Evolutionary conservation across 2,113 vertebrate species (phyloP).

Genomic region (Vidua chalybeata): DNA sequence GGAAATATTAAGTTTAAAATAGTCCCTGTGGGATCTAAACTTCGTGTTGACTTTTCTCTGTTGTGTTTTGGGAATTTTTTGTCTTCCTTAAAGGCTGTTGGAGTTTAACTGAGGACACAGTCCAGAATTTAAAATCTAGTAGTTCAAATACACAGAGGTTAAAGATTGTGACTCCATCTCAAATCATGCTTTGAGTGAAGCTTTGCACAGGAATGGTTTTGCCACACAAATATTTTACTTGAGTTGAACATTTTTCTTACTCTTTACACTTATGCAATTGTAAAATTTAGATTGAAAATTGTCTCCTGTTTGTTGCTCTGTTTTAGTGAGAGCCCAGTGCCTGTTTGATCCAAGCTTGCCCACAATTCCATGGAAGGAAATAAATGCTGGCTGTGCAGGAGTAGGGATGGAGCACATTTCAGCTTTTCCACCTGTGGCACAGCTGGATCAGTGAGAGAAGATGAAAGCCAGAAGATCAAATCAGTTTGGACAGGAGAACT

Average conservation of each 20-base stretch:
- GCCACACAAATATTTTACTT: neutral
- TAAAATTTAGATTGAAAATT: neutral
- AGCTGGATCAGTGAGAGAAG: neutral
- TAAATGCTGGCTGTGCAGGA: neutral
- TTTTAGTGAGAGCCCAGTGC: neutral
- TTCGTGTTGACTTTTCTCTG: neutral
- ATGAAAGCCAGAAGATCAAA: neutral
- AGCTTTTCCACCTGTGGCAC: neutral
- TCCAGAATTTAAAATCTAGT: neutral
- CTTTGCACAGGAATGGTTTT: neutral
- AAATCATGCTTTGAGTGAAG: neutral
- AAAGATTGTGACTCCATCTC: neutral
- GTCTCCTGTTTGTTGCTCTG: neutral
- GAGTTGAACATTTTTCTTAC: neutral
- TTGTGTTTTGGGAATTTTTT: neutral
- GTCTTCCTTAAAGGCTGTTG: neutral
- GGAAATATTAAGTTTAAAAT: neutral
- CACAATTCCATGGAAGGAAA: neutral
- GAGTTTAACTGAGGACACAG: neutral
- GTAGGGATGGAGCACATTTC: neutral
- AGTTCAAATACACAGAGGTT: neutral
- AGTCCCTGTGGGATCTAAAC: neutral
- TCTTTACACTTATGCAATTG: fast-evolving
- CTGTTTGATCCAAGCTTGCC: neutral
- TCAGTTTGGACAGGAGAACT: neutral